Evolutionary conservation across 2,888 invertebrate species (phyloP).

Genomic region (Drosophila lutescens): DNA sequence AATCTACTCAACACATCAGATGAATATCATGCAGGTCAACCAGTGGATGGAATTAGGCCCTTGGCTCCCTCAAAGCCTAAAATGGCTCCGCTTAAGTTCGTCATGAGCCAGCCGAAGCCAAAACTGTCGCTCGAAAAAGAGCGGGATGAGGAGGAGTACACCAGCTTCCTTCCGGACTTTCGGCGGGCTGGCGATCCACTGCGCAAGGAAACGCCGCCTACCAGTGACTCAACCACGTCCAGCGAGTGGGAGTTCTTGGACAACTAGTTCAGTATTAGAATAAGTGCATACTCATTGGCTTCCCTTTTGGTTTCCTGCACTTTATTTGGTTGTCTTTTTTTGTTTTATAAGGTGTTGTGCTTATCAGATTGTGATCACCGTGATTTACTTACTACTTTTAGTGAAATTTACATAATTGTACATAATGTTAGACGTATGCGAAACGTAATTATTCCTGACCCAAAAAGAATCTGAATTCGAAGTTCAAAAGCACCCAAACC

Average conservation of each 20-base stretch:
- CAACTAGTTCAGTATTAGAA: slow-evolving; percentile 68
- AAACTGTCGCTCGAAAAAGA: slow-evolving; percentile 1
- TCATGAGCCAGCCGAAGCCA: slow-evolving; percentile 55
- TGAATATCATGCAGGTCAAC: slow-evolving; percentile 68
- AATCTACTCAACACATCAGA: slow-evolving; percentile 40
- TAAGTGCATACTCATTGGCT: slow-evolving; percentile 19
- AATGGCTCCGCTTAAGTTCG: slow-evolving; percentile 59
- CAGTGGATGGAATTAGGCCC: slow-evolving; percentile 73
- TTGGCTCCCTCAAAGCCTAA: slow-evolving; percentile 32
- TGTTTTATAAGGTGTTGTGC: slow-evolving; percentile 34
- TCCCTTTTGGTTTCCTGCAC: slow-evolving; percentile 13
- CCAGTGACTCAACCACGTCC: slow-evolving; percentile 75
- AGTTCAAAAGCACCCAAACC: neutral
- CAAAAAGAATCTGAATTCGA: slow-evolving; percentile 5
- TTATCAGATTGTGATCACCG: slow-evolving; percentile 47
- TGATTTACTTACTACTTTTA: slow-evolving; percentile 22
- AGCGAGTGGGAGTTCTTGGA: slow-evolving; percentile 84
- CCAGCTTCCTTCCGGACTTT: slow-evolving; percentile 79
- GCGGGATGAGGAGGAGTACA: slow-evolving; percentile 53
- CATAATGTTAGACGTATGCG: slow-evolving; percentile 33
- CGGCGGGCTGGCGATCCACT: slow-evolving; percentile 69
- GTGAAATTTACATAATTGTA: slow-evolving; percentile 34
- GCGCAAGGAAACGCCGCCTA: slow-evolving; percentile 45
- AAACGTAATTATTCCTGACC: neutral
- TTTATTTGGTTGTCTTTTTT: slow-evolving; percentile 8